Base-by-base conservation (phyloP, 35 echinoderm and acorn worm species). In the Acanthaster planci region DNA sequence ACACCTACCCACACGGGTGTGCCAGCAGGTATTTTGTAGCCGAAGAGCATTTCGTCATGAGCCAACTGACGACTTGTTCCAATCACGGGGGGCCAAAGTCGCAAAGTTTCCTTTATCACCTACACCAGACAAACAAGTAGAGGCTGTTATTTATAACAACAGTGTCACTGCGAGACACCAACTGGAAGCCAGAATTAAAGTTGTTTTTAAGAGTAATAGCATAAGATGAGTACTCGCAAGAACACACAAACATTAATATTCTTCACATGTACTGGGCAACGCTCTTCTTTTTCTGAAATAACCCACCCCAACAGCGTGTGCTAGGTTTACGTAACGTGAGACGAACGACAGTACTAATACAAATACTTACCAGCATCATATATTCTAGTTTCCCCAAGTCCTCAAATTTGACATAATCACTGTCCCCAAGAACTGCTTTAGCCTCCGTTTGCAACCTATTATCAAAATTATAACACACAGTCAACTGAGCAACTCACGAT, bases 361-460 rank as follows among this genome's bases (percentile, higher is more conserved):
- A 47, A 47, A 47, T 47, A 6, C 80, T 82, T 32, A 82, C 80
- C 40, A 82, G 47, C 80, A 82, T 82, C 40, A 82, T 51, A 50
- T 82, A 82, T 26, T 82, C 80, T 8, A 82, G 80, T 56, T 82
- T 82, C 39, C 40, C 52, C 15, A 82, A 22, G 52, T 82, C 80
- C 29, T 82, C 80, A 55, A 52, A 82, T 3, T 44, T 29, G 0
- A 82, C 80, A 82, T 52, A 82, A 1, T 44, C 32, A 52, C 52
- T 82, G 9, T 55, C 52, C 18, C 80, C 80, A n/a, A 82, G 52
- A 30, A 54, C 52, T 9, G 40, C 80, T 52, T 82, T 54, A 2
- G 52, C 15, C 36, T 82, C 80, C 5, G 40, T 37, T 53, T 51
- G 47, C 19, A 82, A 26, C 56, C 80, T 82, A 34, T 19, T 31